Evolutionary conservation across 2,888 invertebrate species (phyloP), one percentile per base, ranked within the genome.

Genomic region (Morpho achilles): DNA sequence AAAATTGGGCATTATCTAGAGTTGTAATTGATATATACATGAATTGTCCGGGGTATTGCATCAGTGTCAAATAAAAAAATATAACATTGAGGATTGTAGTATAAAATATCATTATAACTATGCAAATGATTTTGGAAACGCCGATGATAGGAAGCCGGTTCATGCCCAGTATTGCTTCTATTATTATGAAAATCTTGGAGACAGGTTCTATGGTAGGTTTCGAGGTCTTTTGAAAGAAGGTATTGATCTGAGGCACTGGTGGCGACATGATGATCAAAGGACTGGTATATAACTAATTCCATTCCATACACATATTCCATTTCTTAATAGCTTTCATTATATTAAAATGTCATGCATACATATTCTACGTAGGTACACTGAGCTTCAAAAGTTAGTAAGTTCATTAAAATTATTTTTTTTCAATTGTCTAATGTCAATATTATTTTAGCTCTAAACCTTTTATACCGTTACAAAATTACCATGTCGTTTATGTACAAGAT

Each of bases 131-230:
- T 23, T 58, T 64, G 4, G 59, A 46, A 22, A 57, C 53, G 2
- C 62, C 53, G 7, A 69, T 16, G 23, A 70, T 39, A 2, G 64
- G 46, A 7, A 66, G n/a, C 41, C 70, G 58, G 23, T 57, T 57
- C n/a, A 47, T 32, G 3, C 57, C 57, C 7, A 57, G 8, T 9
- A 57, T 42, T 4, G 52, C 2, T 9, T 16, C 32, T 3, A 48
- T 48, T 8, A 52, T 48, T 32, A 57, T 43, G 22, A 52, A 57
- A 2, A 59, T 16, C 49, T 66, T 66, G 7, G 65, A 63, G 42
- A 60, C 52, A 16, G n/a, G 43, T 22, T 69, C 67, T 3, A 63
- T 49, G 32, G 49, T 39, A 7, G 45, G 55, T 50, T 61, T 59
- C 7, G 32, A 44, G 10, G 43, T 58, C 8, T 60, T 53, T 56